A percentile compares a stretch with the other conserved stretches of the same genome.
Conservation (phyloP, 2,113 vertebrate species). For the Melanerpes formicivorus region DNA sequence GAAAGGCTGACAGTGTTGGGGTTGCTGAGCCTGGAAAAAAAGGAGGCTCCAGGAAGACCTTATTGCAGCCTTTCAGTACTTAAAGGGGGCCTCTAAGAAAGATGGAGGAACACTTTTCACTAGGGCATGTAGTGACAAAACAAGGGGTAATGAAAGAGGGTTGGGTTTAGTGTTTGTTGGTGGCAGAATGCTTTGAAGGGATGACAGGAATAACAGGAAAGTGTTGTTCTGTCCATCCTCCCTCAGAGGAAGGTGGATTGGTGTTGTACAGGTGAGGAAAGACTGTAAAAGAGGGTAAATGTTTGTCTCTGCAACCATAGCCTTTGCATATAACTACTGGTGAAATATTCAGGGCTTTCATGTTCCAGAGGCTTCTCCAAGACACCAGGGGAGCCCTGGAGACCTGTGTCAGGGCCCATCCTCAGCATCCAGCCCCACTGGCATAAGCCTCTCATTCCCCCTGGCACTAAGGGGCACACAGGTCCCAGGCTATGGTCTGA, state of each 20-base stretch:
- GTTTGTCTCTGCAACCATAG: not conserved
- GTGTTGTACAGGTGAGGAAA: not conserved
- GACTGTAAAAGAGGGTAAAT: not conserved
- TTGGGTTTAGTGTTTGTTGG: not conserved
- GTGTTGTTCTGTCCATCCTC: not conserved
- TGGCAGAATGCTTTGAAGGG: not conserved
- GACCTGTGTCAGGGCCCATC: fast-evolving
- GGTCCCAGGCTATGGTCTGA: not conserved
- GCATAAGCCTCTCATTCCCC: fast-evolving
- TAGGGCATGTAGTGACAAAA: not conserved
- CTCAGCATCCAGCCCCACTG: fast-evolving
- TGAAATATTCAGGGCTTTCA: not conserved
- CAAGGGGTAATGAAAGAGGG: not conserved
- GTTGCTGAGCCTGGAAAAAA: not conserved
- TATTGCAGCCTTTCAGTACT: not conserved
- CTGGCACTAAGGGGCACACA: fast-evolving
- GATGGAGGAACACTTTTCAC: too few relatives aligned
- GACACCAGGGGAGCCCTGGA: not conserved
- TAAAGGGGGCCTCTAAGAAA: too few relatives aligned
- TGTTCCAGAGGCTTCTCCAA: fast-evolving
- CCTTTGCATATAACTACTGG: not conserved
- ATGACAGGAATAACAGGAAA: not conserved
- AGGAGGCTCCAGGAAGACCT: not conserved
- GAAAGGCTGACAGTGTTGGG: not conserved
- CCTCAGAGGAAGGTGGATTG: not conserved